A percentile compares a stretch with the other conserved stretches of the same genome.
These are phyloP conservation scores for Aplodontia rufa DNA, from an alignment of 2,113 vertebrate genomes.

Conservation along the genomic window DNA sequence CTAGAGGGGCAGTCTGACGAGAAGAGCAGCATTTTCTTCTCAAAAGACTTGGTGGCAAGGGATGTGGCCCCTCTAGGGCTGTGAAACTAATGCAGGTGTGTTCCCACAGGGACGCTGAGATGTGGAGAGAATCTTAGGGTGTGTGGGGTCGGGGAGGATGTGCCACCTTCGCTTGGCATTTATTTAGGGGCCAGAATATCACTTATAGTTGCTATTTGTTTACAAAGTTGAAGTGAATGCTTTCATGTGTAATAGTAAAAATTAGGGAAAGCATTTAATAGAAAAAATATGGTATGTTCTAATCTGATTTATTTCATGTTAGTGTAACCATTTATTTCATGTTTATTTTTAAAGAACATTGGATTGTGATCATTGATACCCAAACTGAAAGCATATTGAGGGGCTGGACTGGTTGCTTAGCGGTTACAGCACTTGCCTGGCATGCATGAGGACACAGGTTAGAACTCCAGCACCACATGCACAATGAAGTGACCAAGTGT, in stretches of 20 bases:
- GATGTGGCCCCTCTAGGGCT: accelerated
- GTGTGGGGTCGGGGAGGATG: neutral
- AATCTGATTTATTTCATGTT: neutral
- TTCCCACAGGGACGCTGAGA: neutral
- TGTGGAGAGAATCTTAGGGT: accelerated
- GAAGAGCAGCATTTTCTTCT: too few species aligned
- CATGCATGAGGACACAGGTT: too few species aligned
- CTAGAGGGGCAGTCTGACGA: too few species aligned
- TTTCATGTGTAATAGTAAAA: neutral
- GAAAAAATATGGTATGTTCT: neutral
- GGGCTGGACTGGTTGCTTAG: too few species aligned
- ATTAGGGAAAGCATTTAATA: neutral
- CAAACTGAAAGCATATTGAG: neutral
- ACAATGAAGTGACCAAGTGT: too few species aligned
- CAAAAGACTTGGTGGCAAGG: neutral
- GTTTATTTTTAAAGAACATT: neutral
- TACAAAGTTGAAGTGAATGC: neutral
- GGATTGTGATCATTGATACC: neutral
- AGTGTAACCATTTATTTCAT: neutral
- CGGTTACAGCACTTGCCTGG: too few species aligned
- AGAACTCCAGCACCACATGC: too few species aligned
- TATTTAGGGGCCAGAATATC: neutral
- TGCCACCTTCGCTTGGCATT: neutral
- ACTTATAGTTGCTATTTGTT: neutral
- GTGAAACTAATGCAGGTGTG: accelerated